phyloP scores from a whole-genome alignment of 2,797 vertebrate species.

The Enteromius radiatus region DNA sequence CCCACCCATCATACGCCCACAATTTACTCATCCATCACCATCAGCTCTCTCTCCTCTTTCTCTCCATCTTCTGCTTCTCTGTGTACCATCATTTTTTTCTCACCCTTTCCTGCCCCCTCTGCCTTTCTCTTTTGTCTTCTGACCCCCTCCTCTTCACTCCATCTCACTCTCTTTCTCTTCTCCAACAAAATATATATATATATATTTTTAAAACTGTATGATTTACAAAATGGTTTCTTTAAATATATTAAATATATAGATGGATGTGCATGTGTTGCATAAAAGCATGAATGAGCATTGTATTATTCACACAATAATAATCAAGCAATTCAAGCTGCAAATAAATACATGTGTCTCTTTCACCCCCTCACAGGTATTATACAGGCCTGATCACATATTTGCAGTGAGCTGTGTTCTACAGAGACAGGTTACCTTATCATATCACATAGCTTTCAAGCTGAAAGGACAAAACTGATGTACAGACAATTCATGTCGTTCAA shows the following conservation, averaged over 20 bases:
- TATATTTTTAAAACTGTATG: not conserved
- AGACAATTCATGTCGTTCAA: not conserved
- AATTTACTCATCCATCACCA: conserved; percentile 80
- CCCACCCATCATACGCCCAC: conserved; percentile 63
- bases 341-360: not conserved
- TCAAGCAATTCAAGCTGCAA: not conserved
- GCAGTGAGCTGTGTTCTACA: not conserved
- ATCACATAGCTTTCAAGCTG: conserved; percentile 3
- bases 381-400: conserved; percentile 6
- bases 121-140: conserved; percentile 68
- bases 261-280: not conserved
- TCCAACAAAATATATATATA: not conserved
- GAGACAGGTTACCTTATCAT: not conserved
- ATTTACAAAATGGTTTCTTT: not conserved
- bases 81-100: conserved; percentile 69
- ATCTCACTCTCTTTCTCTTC: conserved; percentile 62
- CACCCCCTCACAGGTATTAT: not conserved
- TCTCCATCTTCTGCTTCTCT: conserved; percentile 74
- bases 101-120: conserved; percentile 46
- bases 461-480: conserved; percentile 1
- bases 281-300: not conserved
- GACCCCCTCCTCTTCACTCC: conserved; percentile 45
- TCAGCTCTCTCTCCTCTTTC: conserved; percentile 68
- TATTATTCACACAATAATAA: not conserved
- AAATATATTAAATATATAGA: not conserved